phyloP scores from a whole-genome alignment of 1,140 invertebrate species.

The Drosophila quadrilineata region DNA sequence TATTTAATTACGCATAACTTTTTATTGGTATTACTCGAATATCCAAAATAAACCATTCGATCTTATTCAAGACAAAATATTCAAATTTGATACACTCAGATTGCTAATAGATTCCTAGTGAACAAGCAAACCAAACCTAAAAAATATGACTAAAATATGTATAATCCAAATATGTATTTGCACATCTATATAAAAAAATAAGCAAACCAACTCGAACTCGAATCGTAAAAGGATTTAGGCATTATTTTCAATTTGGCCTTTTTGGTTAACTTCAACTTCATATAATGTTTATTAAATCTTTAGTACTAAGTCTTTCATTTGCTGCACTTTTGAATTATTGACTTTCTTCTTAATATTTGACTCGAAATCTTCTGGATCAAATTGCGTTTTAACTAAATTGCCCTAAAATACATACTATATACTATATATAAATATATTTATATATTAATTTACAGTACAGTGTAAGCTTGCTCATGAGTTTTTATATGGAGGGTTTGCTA shows the following conservation, averaged over 20 bases:
- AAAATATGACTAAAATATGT: conserved; percentile 67
- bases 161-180: conserved; percentile 57
- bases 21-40: too few relatives aligned
- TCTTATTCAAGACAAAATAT: too few relatives aligned
- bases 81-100: too few relatives aligned
- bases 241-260: conserved; percentile 5
- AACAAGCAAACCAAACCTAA: conserved; percentile 54
- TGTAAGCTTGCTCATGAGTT: conserved; percentile 12
- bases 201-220: too few relatives aligned
- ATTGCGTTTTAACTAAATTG: conserved; percentile 58
- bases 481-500: conserved; percentile 59
- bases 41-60: conserved; percentile 22
- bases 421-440: conserved; percentile 40
- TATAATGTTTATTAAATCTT: conserved; percentile 18
- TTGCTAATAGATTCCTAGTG: conserved; percentile 56
- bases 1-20: conserved; percentile 42
- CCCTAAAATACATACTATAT: conserved; percentile 52
- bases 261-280: conserved; percentile 9
- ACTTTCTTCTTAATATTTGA: conserved; percentile 45
- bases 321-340: conserved; percentile 58
- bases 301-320: conserved; percentile 68
- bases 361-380: conserved; percentile 37
- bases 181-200: conserved; percentile 42
- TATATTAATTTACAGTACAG: conserved; percentile 25
- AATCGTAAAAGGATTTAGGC: conserved; percentile 19